These are phyloP conservation scores for Linnaemya vulpina DNA, from an alignment of 2,888 invertebrate species.

Conservation along the genomic window DNA sequence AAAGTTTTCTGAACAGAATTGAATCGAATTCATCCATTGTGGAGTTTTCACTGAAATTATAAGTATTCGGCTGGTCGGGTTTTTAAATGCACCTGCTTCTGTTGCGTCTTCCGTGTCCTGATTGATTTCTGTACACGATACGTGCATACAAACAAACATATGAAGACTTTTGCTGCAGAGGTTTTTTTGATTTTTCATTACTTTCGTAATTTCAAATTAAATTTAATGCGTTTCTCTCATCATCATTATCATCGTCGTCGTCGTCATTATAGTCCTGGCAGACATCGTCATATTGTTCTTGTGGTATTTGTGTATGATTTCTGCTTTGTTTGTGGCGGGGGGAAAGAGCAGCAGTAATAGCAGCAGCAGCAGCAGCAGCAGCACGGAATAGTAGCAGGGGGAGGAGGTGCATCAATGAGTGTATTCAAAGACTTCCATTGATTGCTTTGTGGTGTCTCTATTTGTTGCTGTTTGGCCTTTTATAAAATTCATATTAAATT, in stretches of 20 bases:
- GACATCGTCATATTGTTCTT: slow-evolving; percentile 36
- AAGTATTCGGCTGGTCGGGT: background rate
- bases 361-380: background rate
- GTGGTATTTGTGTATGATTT: slow-evolving; percentile 1
- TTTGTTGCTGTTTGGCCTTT: slow-evolving; percentile 63
- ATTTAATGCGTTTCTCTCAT: slow-evolving; percentile 57
- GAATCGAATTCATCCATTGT: too few species aligned
- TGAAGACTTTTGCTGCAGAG: background rate
- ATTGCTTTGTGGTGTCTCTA: slow-evolving; percentile 66
- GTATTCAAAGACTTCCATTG: slow-evolving; percentile 64
- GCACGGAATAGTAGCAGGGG: background rate
- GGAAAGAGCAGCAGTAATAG: background rate
- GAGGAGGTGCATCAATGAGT: slow-evolving; percentile 37
- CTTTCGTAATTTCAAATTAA: slow-evolving; percentile 67
- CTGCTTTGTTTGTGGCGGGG: background rate
- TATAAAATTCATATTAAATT: slow-evolving; percentile 70
- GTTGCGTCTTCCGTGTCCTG: background rate
- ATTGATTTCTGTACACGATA: background rate
- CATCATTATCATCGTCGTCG: slow-evolving; percentile 30
- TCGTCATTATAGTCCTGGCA: slow-evolving; percentile 8
- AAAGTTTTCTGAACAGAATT: too few species aligned
- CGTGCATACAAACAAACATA: background rate
- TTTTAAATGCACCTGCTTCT: background rate
- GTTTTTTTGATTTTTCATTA: slow-evolving; percentile 39
- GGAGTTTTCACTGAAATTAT: too few species aligned